Evolutionary conservation across 2,797 vertebrate genomes (phyloP), one percentile per base, ranked within the genome.

Genomic region (Enteromius afrohamiltoni): DNA sequence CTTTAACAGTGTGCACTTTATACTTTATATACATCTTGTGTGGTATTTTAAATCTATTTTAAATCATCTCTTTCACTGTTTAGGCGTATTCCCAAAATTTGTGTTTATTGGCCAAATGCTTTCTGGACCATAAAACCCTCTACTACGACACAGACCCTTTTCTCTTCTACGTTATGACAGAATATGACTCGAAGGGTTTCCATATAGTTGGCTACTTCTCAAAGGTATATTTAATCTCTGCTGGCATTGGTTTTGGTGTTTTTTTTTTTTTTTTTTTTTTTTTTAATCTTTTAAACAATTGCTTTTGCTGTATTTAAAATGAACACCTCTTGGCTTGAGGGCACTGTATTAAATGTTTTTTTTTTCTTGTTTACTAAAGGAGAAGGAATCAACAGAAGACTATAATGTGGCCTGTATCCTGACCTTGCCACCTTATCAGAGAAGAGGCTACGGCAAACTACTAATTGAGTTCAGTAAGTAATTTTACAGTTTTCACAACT

Each of bases 131-230:
- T 91, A 98, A 98, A 40, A 98, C 97, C 0, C 86, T 98, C 55
- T 98, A 98, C 90, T 98, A 98, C 0, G 97, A 98, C 92, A 98
- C 97, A 0, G 97, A 98, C 85, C 97, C 97, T 17, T 98, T 98
- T 91, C 96, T 98, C 40, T 98, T 98, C 91, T 98, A 98, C 0
- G 96, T 98, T 58, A 98, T 98, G 97, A 98, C 97, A 0, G 97
- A 97, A 85, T 97, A 97, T 0, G 97, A 98, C 92, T 94, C 95
- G 79, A 98, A 98, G 83, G 97, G 97, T 81, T 98, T 98, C 85
- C 97, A 98, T 88, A 98, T 98, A 58, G 97, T 98, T 16, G 97
- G 97, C 76, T 98, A 98, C 92, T 98, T 97, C 90, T 98, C 97
- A n/a, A 98, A 98, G 97, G 97, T 97, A 91, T 9, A n/a, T 53